These are phyloP conservation scores for Odontamblyopus rebecca DNA, from an alignment of 2,797 vertebrate genomes.

Conservation along the genomic window DNA sequence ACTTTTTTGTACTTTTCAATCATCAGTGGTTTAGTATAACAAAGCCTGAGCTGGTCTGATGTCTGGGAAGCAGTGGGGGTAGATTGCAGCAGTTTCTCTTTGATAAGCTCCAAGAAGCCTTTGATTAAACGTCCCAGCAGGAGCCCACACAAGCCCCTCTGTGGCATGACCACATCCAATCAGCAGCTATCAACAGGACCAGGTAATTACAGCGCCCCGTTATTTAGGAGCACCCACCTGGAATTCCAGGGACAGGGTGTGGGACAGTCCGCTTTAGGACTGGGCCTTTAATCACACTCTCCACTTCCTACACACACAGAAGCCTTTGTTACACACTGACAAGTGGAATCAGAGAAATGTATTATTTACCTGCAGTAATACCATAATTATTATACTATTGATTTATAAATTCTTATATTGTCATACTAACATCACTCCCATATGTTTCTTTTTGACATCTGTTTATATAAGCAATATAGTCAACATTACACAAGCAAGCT, in stretches of 20 bases:
- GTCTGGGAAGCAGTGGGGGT: constrained; percentile 59
- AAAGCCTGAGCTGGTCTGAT: constrained; percentile 37
- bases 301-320: constrained; percentile 52
- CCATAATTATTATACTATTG: not conserved
- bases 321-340: constrained; percentile 56
- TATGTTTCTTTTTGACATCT: constrained; percentile 76
- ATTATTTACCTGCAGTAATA: not conserved
- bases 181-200: constrained; percentile 73
- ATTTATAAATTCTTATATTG: constrained; percentile 8
- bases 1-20: constrained; percentile 2
- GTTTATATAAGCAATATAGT: constrained; percentile 75
- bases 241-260: constrained; percentile 69
- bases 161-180: constrained; percentile 71
- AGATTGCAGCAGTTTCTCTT: constrained; percentile 76
- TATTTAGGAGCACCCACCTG: constrained; percentile 74
- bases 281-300: constrained; percentile 72
- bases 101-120: constrained; percentile 75
- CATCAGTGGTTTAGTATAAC: constrained; percentile 40
- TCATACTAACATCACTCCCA: constrained; percentile 60
- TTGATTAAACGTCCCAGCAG: constrained; percentile 74
- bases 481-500: constrained; percentile 76
- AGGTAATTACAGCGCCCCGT: constrained; percentile 76
- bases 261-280: constrained; percentile 48
- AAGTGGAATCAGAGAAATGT: not conserved
- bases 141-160: constrained; percentile 74